phyloP scores from a whole-genome alignment of 2,113 vertebrate genomes.

The Odobenus rosmarus region DNA sequence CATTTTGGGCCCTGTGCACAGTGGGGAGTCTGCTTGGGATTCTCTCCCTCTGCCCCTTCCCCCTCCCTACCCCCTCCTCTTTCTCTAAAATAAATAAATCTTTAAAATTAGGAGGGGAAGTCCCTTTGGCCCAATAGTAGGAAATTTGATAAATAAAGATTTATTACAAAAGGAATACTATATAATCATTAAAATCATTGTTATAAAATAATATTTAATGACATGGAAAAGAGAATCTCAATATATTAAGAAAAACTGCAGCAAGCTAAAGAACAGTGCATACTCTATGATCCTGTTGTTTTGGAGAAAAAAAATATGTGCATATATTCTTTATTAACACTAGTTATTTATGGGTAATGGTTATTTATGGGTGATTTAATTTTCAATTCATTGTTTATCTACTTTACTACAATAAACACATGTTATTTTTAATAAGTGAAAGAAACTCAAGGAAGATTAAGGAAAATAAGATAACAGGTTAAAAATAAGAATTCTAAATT shows the following conservation, averaged over 20 bases:
- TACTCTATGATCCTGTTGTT: not conserved
- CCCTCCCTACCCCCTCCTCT: not conserved
- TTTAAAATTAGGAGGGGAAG: not conserved
- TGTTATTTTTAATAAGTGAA: conserved; percentile 42
- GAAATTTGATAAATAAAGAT: conserved; percentile 29
- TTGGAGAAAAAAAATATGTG: not conserved
- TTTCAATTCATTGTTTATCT: conserved; percentile 1
- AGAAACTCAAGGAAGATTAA: not conserved
- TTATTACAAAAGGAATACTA: not conserved
- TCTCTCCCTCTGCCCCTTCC: not conserved
- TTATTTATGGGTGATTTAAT: not conserved
- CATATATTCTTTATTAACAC: not conserved
- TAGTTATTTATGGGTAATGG: not conserved
- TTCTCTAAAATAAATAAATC: not conserved
- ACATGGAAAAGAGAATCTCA: not conserved
- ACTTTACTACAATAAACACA: conserved; percentile 26
- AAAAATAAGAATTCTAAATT: conserved; percentile 46
- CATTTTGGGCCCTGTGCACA: not conserved
- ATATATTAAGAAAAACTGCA: conserved; percentile 3
- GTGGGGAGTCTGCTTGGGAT: not conserved
- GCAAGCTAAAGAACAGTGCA: not conserved
- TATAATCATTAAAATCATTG: conserved; percentile 16
- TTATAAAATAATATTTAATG: not conserved
- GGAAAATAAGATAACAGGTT: not conserved
- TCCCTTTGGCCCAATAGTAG: not conserved